These are phyloP conservation scores for Ariolimax columbianus DNA, from an alignment of 2,888 invertebrate genomes.

Conservation along the genomic window DNA sequence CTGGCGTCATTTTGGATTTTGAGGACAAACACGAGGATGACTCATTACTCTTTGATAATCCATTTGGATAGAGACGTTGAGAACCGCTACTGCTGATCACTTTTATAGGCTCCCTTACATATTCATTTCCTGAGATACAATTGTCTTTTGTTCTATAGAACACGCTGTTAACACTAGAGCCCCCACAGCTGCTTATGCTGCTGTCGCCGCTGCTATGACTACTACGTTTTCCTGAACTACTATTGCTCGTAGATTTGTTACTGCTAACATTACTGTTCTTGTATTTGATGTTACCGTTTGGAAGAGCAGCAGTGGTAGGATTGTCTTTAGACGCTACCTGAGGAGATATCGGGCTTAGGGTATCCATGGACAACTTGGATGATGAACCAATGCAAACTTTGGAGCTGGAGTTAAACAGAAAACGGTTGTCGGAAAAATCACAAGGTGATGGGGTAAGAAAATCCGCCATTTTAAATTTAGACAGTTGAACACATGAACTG, in stretches of 20 bases:
- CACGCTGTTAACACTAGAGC: conserved; percentile 45
- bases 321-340: conserved; percentile 16
- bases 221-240: background rate
- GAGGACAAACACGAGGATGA: conserved; percentile 22
- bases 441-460: conserved; percentile 31
- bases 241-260: background rate
- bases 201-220: conserved; percentile 40
- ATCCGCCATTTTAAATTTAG: conserved; percentile 36
- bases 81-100: background rate
- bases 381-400: conserved; percentile 36
- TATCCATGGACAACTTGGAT: conserved; percentile 38
- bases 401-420: conserved; percentile 38
- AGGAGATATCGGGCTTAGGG: conserved; percentile 38
- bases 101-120: conserved; percentile 41
- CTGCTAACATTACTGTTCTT: conserved; percentile 4
- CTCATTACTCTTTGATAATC: background rate
- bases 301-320: background rate
- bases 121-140: conserved; percentile 17
- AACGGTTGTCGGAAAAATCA: conserved; percentile 38
- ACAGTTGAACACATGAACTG: background rate
- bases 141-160: conserved; percentile 38
- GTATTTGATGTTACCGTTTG: conserved; percentile 7
- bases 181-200: conserved; percentile 37
- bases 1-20: conserved; percentile 33
- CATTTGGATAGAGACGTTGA: conserved; percentile 25